These are phyloP conservation scores for Epistrophe eligans DNA, from an alignment of 2,888 invertebrate species.

Conservation along the genomic window DNA sequence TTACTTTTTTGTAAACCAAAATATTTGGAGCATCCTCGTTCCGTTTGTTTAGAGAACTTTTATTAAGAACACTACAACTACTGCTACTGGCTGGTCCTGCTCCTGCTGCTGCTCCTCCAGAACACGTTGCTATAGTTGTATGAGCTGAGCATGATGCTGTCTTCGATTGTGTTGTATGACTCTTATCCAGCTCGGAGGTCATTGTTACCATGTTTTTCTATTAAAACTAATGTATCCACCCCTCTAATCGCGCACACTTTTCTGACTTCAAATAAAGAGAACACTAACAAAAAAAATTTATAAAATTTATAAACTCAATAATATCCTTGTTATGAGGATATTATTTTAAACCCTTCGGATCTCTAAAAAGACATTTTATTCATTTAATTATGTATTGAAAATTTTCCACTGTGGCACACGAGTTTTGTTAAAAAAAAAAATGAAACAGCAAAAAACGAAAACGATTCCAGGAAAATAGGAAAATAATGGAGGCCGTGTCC, in stretches of 20 bases:
- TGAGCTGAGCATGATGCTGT: slow-evolving; percentile 68
- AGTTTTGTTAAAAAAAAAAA: slow-evolving; percentile 22
- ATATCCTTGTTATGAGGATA: slow-evolving; percentile 37
- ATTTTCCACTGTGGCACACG: slow-evolving; percentile 26
- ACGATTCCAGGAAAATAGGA: slow-evolving; percentile 17
- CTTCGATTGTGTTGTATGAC: slow-evolving; percentile 78
- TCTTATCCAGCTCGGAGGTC: slow-evolving; percentile 84
- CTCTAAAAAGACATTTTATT: slow-evolving; percentile 47
- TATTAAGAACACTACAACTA: slow-evolving; percentile 75
- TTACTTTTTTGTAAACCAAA: slow-evolving; percentile 94
- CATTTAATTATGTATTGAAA: slow-evolving; percentile 15
- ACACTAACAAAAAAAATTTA: slow-evolving; percentile 4
- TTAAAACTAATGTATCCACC: slow-evolving; percentile 43
- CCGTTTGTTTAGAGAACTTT: slow-evolving; percentile 77
- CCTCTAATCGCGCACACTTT: slow-evolving; percentile 25
- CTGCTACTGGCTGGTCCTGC: slow-evolving; percentile 62
- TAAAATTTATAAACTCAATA: slow-evolving; percentile 12
- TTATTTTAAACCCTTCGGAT: slow-evolving; percentile 34
- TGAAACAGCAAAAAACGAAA: background rate
- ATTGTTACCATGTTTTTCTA: slow-evolving; percentile 83
- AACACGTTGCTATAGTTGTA: slow-evolving; percentile 69
- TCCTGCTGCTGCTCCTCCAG: slow-evolving; percentile 39
- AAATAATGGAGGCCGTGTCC: slow-evolving; percentile 67
- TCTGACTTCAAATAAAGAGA: background rate
- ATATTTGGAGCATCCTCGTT: slow-evolving; percentile 94